Evolutionary conservation across 2,113 vertebrate species (phyloP).

Genomic region (Monarcha castaneiventris): DNA sequence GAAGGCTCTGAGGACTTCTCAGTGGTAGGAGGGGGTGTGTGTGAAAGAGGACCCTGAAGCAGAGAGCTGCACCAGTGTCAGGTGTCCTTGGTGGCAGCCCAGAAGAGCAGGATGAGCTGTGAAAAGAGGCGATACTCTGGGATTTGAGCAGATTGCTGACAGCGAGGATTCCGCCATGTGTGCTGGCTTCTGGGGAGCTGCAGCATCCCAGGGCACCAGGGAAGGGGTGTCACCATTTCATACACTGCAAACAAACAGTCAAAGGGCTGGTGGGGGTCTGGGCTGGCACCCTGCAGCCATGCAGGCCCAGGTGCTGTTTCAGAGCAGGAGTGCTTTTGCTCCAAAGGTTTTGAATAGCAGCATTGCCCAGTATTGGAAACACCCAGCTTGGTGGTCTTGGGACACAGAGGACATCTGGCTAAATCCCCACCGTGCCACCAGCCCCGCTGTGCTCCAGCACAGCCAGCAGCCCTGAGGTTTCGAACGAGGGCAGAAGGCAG

Average conservation of each 20-base stretch:
- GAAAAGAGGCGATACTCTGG: fast-evolving
- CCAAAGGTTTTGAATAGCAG: background rate
- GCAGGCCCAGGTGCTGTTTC: background rate
- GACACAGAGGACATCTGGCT: background rate
- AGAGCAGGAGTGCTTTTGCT: background rate
- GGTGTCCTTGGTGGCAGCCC: background rate
- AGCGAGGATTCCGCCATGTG: fast-evolving
- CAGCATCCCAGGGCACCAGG: background rate
- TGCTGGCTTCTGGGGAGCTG: background rate
- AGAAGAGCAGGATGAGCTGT: background rate
- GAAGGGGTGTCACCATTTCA: background rate
- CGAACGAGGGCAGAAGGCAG: fast-evolving
- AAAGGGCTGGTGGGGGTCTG: background rate
- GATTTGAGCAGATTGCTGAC: background rate
- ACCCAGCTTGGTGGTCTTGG: fast-evolving
- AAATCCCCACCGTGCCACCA: background rate
- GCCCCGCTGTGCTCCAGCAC: background rate
- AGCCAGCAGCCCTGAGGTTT: background rate
- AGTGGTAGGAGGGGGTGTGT: too few relatives aligned
- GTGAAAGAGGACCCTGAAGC: background rate
- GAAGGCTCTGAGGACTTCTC: background rate
- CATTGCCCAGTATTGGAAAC: fast-evolving
- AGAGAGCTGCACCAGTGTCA: fast-evolving
- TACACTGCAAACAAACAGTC: background rate
- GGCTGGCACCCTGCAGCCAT: background rate